These are phyloP conservation scores for Amniataba percoides DNA, from an alignment of 2,797 vertebrate species.

Conservation along the genomic window DNA sequence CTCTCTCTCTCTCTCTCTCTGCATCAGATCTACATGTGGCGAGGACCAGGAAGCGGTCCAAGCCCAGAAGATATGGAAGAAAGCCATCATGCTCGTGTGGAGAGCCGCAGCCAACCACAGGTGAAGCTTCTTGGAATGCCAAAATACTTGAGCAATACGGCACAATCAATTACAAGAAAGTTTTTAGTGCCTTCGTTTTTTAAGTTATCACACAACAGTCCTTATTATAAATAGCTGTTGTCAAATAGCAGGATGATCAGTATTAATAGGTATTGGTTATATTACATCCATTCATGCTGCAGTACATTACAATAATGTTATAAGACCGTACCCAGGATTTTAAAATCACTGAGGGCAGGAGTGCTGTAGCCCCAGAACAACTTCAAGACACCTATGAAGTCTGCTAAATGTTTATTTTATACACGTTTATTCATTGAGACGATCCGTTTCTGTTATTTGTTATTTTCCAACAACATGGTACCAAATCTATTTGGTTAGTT, in stretches of 20 bases:
- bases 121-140: constrained; percentile 72
- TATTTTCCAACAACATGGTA: background rate
- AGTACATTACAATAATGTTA: background rate
- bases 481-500: no score
- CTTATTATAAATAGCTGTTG: background rate
- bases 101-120: constrained; percentile 99
- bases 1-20: constrained; percentile 4
- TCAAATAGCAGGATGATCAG: background rate
- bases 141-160: background rate
- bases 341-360: no score
- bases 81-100: constrained; percentile 99
- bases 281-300: background rate
- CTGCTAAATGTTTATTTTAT: no score
- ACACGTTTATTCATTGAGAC: background rate
- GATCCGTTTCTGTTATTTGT: background rate
- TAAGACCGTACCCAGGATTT: no score
- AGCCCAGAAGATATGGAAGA: constrained; percentile 99
- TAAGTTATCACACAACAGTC: background rate
- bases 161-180: background rate
- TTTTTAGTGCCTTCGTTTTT: background rate
- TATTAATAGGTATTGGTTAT: background rate
- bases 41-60: constrained; percentile 98
- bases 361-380: background rate
- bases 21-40: constrained; percentile 93
- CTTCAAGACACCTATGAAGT: background rate